Percentiles rank a stretch among this genome's conserved stretches.
Evolutionary conservation across 2,113 vertebrate species (phyloP).

Genomic region (Puffinus mauretanicus): DNA sequence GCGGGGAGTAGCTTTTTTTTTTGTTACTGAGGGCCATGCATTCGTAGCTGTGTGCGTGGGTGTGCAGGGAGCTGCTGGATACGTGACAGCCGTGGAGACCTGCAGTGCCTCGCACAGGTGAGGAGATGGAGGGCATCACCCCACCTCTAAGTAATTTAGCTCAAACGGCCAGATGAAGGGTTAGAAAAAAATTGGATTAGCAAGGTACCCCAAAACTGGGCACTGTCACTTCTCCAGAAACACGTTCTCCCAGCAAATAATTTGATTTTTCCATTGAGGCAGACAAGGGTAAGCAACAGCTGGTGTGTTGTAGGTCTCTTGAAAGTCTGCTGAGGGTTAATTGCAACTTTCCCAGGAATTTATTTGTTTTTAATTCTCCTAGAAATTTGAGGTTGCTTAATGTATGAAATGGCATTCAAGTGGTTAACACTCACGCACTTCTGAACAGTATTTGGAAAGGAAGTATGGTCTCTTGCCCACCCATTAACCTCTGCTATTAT

Average conservation of each 20-base stretch:
- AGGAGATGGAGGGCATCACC: neutral
- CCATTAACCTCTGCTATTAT: constrained; percentile 5
- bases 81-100: neutral
- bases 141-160: neutral
- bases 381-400: neutral
- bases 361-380: neutral
- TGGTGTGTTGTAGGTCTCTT: neutral
- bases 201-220: neutral
- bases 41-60: rapidly evolving
- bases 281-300: neutral
- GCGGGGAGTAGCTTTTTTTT: neutral
- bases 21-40: neutral
- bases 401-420: neutral
- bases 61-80: neutral
- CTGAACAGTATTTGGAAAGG: neutral
- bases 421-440: neutral
- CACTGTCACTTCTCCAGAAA: neutral
- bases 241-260: neutral
- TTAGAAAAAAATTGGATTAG: neutral
- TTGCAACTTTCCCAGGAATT: neutral
- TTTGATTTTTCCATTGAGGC: neutral
- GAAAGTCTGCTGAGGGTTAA: neutral
- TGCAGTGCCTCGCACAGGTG: neutral
- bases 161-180: neutral
- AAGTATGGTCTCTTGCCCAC: neutral